Base-by-base conservation (phyloP, 2,113 vertebrate species). In the Nothoprocta perdicaria region DNA sequence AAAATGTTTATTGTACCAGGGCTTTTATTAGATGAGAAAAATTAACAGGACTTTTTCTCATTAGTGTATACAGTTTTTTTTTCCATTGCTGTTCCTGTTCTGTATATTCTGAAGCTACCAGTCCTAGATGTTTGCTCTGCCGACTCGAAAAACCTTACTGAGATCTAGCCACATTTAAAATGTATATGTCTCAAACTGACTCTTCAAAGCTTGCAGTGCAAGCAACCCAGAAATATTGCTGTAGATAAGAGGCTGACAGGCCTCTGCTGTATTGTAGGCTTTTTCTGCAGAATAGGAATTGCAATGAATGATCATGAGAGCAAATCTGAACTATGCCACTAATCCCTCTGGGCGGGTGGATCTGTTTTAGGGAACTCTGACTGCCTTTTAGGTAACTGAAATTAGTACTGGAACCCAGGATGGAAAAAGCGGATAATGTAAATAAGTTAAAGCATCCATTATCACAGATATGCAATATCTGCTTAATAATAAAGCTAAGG, bases 401-500 rank as follows among this genome's bases (percentile, higher is more conserved):
- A 81, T 93, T 80, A 74, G 66, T 61, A 11, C 48, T 93, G 92
- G 84, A 91, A 86, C 73, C 29, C 57, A 53, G 48, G 90, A 86
- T 89, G 94, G 94, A 95, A 93, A 95, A 86, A 94, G 83, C 24
- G 23, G n/a, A 45, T 93, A 92, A 90, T 85, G 84, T 63, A 95
- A 95, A 82, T 92, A 94, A 76, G 35, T 84, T 73, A 90, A 95
- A 95, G 60, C 81, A 80, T 93, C 67, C 63, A 71, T 90, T 92
- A 75, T 92, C 53, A 46, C 50, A 89, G 86, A 92, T 92, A 40
- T 6, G 38, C 13, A n/a, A 46, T 89, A 80, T 92, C 78, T 87
- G 50, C 67, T 89, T 89, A 90, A 55, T 73, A 86, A 84, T 90
- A 92, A 94, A 86, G 50, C 33, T 9, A 58, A 65, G 81, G 40